Evolutionary conservation across 2,888 invertebrate species (phyloP).

Genomic region (Trachelus stipa): DNA sequence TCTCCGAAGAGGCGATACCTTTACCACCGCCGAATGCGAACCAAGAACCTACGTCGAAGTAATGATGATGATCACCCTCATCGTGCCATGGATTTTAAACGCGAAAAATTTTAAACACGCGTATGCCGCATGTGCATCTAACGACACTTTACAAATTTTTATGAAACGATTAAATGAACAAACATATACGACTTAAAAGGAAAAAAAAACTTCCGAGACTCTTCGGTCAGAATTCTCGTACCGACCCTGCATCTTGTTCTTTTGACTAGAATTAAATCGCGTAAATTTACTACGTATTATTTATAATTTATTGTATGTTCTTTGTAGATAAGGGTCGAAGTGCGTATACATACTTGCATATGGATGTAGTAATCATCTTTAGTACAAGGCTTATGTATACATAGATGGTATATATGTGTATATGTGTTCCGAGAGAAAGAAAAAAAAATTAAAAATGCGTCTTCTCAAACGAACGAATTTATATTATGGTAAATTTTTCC

Average conservation of each 20-base stretch:
- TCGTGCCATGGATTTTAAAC: not conserved
- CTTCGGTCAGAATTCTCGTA: not conserved
- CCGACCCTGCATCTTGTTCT: not conserved
- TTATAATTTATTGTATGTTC: conserved; percentile 28
- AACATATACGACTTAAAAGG: not conserved
- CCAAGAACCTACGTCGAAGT: not conserved
- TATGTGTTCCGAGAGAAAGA: not conserved
- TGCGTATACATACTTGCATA: not conserved
- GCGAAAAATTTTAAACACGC: not conserved
- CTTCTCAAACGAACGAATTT: not conserved
- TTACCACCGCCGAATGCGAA: conserved; percentile 53
- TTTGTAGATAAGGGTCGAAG: conserved; percentile 4
- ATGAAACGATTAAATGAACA: not conserved
- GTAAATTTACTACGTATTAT: conserved; percentile 18
- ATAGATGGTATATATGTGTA: not conserved
- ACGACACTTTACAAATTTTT: not conserved
- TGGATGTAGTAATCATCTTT: not conserved
- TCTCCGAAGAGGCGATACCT: conserved; percentile 58
- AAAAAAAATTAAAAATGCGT: not conserved
- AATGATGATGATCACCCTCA: not conserved
- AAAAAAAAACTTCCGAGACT: not conserved
- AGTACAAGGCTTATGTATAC: not conserved
- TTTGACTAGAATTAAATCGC: conserved; percentile 33
- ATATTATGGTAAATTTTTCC: not conserved
- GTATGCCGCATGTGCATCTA: not conserved